Evolutionary conservation across 1,140 invertebrate genomes (phyloP), one percentile per base, ranked within the genome.

Genomic region (Pristionchus pacificus): DNA sequence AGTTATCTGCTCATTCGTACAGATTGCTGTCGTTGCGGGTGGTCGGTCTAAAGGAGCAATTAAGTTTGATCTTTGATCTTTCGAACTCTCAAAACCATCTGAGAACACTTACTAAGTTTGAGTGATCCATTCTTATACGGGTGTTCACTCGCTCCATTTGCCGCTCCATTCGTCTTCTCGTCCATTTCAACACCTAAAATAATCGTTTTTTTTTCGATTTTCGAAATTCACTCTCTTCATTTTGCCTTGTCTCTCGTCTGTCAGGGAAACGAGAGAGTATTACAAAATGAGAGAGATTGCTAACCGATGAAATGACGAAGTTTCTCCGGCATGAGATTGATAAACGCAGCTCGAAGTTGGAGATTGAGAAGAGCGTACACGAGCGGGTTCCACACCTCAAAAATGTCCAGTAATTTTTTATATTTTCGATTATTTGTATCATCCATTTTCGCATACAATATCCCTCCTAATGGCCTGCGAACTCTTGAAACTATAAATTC

Each of bases 301-400:
- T 68, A 32, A 27, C 62, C 60, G 2, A 73, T 25, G 10, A 27
- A 60, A 33, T 70, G 59, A 49, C 71, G 68, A 25, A 84, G 58
- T 61, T 77, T 80, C 2, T 71, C 30, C 1, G 80, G 80, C 75
- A 83, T 80, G 30, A 83, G 72, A 33, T 83, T 72, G 1, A 83
- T 57, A 65, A 83, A 83, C 0, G 81, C 81, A 13, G 78, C 79
- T 3, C 81, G 75, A 1, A 83, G 74, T 69, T 83, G 81, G 2
- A 82, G 72, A 75, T 87, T 87, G 19, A 88, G 77, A 84, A 87
- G 85, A 68, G 86, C 87, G 74, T 88, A 88, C 3, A 88, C 80
- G 69, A 88, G 85, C 0, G 87, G 87, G 75, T 88, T 88, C 79
- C 79, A 80, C 33, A 79, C 76, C 78, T 79, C 59, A 59, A 76